A percentile compares a stretch with the other conserved stretches of the same genome.
These are phyloP conservation scores for Capreolus pygargus DNA, from an alignment of 2,113 vertebrate genomes.

Conservation along the genomic window DNA sequence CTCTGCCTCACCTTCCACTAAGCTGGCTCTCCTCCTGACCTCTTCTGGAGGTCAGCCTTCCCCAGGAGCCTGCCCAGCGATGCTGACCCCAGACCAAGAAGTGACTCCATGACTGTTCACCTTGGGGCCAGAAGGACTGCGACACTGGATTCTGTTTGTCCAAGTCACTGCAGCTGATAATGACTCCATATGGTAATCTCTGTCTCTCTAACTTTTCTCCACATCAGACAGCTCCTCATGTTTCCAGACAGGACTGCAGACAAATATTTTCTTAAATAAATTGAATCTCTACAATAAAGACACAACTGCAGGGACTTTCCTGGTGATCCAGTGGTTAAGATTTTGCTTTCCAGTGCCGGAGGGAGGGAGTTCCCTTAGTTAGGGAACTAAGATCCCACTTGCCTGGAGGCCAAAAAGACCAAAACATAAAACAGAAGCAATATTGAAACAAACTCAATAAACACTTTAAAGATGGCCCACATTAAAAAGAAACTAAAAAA, in stretches of 20 bases:
- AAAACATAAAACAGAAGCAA: not conserved
- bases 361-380: not conserved
- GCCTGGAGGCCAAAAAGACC: not conserved
- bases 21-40: constrained; percentile 39
- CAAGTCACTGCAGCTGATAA: constrained; percentile 26
- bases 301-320: not conserved
- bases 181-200: not conserved
- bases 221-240: constrained; percentile 1
- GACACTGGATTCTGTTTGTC: constrained; percentile 48
- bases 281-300: constrained; percentile 54
- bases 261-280: constrained; percentile 55
- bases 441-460: not conserved
- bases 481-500: not conserved
- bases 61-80: not conserved
- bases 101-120: constrained; percentile 66
- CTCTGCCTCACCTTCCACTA: constrained; percentile 85
- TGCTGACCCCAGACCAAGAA: constrained; percentile 55
- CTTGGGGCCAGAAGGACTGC: constrained; percentile 40
- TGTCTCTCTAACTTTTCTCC: constrained; percentile 32
- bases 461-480: not conserved
- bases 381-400: not conserved
- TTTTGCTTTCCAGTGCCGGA: not conserved
- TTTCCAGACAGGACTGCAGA: constrained; percentile 55
- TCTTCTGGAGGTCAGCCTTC: not conserved
- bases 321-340: not conserved